Evolutionary conservation across 1,140 invertebrate species (phyloP), one percentile per base, ranked within the genome.

Genomic region (Lysiphlebus fabarum): DNA sequence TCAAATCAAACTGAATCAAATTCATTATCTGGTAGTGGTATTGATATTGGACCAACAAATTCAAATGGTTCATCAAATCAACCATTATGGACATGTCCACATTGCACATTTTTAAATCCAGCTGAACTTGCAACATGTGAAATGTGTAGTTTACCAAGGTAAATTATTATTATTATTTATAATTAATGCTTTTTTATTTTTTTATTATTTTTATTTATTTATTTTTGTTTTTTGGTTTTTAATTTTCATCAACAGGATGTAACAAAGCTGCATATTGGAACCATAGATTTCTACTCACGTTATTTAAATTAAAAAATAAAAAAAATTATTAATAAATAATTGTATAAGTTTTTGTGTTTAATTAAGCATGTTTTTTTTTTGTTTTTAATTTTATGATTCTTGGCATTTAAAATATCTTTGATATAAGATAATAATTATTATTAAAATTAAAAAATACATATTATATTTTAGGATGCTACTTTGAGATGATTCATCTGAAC

Each of bases 61-160:
- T 62, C 61, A 6, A 76, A 75, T 68, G 62, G 73, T 17, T 60
- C 66, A 45, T 53, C 66, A 2, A 70, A 75, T 57, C 70, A 69
- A 59, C 76, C 78, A 44, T 76, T 86, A 57, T 98, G 95, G 95
- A 94, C 91, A 9, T 98, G 95, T 78, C 84, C 85, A 59, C 88
- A 94, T 69, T 98, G 95, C 82, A 98, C 95, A 58, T 98, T 89
- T 77, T 84, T 95, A 67, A 98, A 98, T 82, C 83, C 83, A 59
- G 77, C 86, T 49, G 84, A 86, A 49, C 79, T 85, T 50, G 83
- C 79, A 56, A 84, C 83, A 60, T 98, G 95, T 82, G 95, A 97
- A 74, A 96, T 97, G 84, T 98, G 95, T 81, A 86, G 86, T 69
- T 83, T 97, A 71, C 95, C 95, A 45, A 86, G 87, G 84, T 87